phyloP scores from a whole-genome alignment of 2,113 vertebrate species.

The Elephas maximus region DNA sequence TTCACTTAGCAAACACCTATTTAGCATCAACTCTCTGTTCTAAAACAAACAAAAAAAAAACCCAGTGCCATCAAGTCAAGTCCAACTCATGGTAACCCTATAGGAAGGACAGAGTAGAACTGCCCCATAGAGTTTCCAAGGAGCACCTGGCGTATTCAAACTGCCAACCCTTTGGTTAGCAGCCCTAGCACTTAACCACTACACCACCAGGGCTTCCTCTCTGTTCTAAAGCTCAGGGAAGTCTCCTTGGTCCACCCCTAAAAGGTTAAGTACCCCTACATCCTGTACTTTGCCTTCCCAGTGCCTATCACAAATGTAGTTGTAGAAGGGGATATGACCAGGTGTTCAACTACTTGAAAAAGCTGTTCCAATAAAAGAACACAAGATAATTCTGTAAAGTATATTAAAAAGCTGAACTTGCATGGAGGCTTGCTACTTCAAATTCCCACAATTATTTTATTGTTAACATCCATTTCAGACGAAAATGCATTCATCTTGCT shows the following conservation, averaged over 20 bases:
- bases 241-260: neutral
- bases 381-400: neutral
- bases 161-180: no score
- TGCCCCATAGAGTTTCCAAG: no score
- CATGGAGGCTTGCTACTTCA: neutral
- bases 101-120: no score
- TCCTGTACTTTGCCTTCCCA: neutral
- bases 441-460: neutral
- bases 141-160: no score
- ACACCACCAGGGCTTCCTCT: neutral
- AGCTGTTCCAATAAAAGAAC: neutral
- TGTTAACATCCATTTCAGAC: neutral
- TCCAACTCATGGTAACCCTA: no score
- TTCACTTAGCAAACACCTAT: neutral
- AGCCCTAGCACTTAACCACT: no score
- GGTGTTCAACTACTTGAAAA: neutral
- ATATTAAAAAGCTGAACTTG: neutral
- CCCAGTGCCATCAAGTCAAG: no score
- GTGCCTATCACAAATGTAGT: neutral
- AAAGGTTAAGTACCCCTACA: neutral
- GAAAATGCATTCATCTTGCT: neutral
- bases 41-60: neutral
- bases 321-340: neutral
- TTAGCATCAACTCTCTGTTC: neutral
- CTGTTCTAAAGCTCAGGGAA: neutral